Base-by-base conservation (phyloP, 2,888 invertebrate genomes). In the Suillia variegata region DNA sequence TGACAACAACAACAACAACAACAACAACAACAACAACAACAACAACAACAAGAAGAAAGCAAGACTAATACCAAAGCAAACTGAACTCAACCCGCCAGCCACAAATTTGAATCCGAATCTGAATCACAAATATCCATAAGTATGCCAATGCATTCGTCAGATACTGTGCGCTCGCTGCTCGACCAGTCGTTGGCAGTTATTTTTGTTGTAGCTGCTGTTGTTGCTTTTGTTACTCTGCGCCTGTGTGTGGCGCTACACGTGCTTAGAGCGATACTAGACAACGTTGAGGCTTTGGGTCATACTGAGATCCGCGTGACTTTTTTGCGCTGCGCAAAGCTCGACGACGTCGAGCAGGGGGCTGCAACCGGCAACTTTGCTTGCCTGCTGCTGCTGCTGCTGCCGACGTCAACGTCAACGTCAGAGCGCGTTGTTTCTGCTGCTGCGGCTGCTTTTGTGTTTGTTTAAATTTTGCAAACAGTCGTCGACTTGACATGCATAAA, bases 241-340 rank as follows among this genome's bases (percentile, higher is more conserved):
- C 50, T 54, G 56, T 66, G 63, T 63, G 64, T 67, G 69, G 63
- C 66, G 50, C 54, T 66, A 77, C 81, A 81, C 81, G 81, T 81
- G 81, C 76, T 79, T 78, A 75, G 75, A 77, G 75, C 76, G 67
- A 69, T 70, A 72, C 75, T 77, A 78, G 75, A 76, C 78, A 70
- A 12, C 20, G 48, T 4, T 73, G 75, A 73, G 72, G 74, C 76
- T 80, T 71, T 75, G 72, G 79, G 79, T 80, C 81, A 80, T 79
- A 80, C 71, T 75, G 72, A 73, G 74, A 77, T 79, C 81, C 81
- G 79, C 81, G 81, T 81, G 81, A 80, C 81, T 77, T 75, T n/a
- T n/a, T 74, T 68, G 58, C 58, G 59, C 62, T 60, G 64, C 33
- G 54, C 26, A 45, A 26, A 15, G 51, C 34, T 21, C 54, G 42